A percentile compares a stretch with the other conserved stretches of the same genome.
These are phyloP conservation scores for Rhodinocichla rosea DNA, from an alignment of 2,113 vertebrate species.

Conservation along the genomic window DNA sequence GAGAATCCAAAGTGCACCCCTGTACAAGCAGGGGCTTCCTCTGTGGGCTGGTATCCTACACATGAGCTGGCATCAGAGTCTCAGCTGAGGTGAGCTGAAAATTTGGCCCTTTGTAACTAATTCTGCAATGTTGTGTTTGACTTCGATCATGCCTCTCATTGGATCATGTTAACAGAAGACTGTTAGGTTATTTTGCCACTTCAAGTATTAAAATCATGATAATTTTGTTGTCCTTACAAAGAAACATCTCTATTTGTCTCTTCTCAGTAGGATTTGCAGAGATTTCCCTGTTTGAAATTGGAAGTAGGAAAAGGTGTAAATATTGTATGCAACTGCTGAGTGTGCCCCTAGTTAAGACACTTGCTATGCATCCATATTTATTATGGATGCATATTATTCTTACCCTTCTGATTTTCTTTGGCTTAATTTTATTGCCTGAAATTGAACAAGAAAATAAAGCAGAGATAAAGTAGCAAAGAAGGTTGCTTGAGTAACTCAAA, in stretches of 20 bases:
- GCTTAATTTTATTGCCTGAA: neutral
- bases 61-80: neutral
- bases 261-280: neutral
- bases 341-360: neutral
- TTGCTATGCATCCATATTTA: neutral
- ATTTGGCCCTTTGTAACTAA: neutral
- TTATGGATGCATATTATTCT: neutral
- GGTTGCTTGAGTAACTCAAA: neutral
- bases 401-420: neutral
- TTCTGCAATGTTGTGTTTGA: neutral
- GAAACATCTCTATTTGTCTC: neutral
- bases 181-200: neutral
- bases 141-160: neutral
- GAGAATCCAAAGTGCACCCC: neutral
- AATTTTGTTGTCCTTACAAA: neutral
- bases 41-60: neutral
- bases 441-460: neutral
- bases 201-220: neutral
- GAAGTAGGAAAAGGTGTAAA: neutral
- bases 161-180: neutral
- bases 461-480: neutral
- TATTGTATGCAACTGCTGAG: neutral
- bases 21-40: neutral
- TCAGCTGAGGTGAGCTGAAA: conserved; percentile 6
- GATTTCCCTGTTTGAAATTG: neutral